Conservation (phyloP, 2,888 invertebrate species). For the Galeruca laticollis region DNA sequence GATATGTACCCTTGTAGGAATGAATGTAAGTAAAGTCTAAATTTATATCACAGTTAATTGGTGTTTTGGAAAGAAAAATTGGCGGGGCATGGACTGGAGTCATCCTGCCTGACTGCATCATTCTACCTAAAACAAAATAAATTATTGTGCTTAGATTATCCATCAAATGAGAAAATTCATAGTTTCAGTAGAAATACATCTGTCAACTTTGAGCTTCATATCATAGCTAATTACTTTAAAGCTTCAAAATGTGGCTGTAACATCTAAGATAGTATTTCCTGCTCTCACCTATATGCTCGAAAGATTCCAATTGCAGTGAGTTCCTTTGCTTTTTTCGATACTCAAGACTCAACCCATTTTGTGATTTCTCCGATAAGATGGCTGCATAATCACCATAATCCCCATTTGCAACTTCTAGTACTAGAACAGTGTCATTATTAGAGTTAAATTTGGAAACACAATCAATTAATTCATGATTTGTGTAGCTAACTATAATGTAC, state of each 20-base stretch:
- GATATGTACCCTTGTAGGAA: conserved; percentile 65
- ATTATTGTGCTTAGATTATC: background rate
- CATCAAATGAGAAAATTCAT: no score
- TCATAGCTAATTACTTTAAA: no score
- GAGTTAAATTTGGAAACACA: background rate
- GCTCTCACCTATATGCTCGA: conserved; percentile 66
- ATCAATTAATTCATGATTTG: background rate
- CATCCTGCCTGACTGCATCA: conserved; percentile 68
- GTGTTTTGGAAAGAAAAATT: conserved; percentile 53
- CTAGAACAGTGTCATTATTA: conserved; percentile 64
- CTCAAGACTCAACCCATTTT: conserved; percentile 72
- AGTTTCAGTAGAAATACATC: no score
- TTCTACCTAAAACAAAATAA: conserved; percentile 65
- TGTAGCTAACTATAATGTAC: conserved; percentile 31
- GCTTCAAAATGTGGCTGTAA: no score
- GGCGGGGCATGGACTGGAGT: conserved; percentile 69
- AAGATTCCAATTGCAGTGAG: conserved; percentile 62
- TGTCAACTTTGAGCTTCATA: no score
- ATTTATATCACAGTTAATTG: conserved; percentile 37
- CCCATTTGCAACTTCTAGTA: conserved; percentile 84
- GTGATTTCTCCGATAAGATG: conserved; percentile 71
- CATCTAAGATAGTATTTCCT: no score
- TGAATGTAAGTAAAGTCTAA: conserved; percentile 37
- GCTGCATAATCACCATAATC: conserved; percentile 76
- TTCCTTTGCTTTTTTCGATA: conserved; percentile 68